Evolutionary conservation across 1,140 invertebrate genomes (phyloP).

Genomic region (Drosophila subobscura): DNA sequence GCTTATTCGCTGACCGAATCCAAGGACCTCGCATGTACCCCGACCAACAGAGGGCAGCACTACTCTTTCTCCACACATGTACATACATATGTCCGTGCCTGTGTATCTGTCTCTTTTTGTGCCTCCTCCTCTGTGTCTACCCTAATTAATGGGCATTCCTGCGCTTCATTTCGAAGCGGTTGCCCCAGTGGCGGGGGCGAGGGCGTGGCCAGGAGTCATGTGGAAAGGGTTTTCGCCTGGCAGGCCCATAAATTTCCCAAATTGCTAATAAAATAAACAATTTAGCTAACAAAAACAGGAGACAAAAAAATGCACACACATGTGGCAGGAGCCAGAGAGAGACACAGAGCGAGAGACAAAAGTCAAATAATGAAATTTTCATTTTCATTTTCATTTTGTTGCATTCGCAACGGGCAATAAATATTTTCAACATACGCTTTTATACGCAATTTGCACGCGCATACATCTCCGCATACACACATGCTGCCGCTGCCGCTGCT

Average conservation of each 20-base stretch:
- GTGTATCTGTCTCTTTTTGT: background rate
- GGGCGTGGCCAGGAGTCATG: conserved; percentile 11
- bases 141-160: conserved; percentile 79
- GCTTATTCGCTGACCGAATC: conserved; percentile 3
- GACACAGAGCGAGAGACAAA: conserved; percentile 5
- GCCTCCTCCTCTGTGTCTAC: background rate
- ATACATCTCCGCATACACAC: conserved; percentile 61
- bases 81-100: background rate
- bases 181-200: conserved; percentile 1
- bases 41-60: conserved; percentile 58
- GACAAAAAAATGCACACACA: conserved; percentile 21
- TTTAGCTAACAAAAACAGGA: conserved; percentile 68
- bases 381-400: conserved; percentile 82
- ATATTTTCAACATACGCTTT: conserved; percentile 83
- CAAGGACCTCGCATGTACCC: conserved; percentile 3
- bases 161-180: conserved; percentile 61
- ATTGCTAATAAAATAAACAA: conserved; percentile 83
- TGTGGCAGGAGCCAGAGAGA: background rate
- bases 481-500: background rate
- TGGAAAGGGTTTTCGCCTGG: conserved; percentile 46
- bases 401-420: conserved; percentile 83
- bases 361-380: conserved; percentile 81
- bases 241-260: conserved; percentile 73
- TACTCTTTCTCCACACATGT: background rate
- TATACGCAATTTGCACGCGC: conserved; percentile 80